A percentile compares a stretch with the other conserved stretches of the same genome.
These are phyloP conservation scores for Saxidomus purpurata DNA, from an alignment of 1,140 invertebrate genomes.

Conservation along the genomic window DNA sequence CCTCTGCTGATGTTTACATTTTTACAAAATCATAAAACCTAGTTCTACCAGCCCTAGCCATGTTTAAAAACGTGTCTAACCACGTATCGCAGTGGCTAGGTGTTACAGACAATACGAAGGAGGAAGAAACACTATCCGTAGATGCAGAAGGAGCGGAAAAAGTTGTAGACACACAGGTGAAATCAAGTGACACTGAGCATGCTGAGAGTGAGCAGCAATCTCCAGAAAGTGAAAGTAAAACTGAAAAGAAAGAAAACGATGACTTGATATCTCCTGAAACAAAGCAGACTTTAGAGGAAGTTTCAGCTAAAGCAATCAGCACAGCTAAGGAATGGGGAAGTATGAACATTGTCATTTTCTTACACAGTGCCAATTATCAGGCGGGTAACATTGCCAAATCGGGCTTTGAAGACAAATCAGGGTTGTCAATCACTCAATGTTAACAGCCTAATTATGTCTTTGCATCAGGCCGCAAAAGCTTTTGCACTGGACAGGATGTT, in stretches of 20 bases:
- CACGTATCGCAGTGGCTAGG: conserved; percentile 83
- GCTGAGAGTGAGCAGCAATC: conserved; percentile 69
- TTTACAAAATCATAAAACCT: not conserved
- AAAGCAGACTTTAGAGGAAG: conserved; percentile 87
- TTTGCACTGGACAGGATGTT: too few relatives aligned
- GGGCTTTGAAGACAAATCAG: too few relatives aligned
- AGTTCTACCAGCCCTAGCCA: conserved; percentile 60
- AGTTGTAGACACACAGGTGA: conserved; percentile 29
- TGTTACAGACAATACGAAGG: conserved; percentile 73
- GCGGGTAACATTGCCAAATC: too few relatives aligned
- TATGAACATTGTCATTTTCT: too few relatives aligned
- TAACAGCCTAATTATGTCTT: too few relatives aligned
- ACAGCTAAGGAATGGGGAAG: conserved; percentile 95
- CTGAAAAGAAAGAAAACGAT: conserved; percentile 60
- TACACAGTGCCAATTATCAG: too few relatives aligned
- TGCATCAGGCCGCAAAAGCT: too few relatives aligned
- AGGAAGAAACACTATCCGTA: conserved; percentile 60
- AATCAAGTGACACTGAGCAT: conserved; percentile 55
- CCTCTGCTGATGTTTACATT: conserved; percentile 64
- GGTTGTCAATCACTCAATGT: too few relatives aligned
- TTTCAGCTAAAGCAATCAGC: conserved; percentile 96
- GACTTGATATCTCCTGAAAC: conserved; percentile 66
- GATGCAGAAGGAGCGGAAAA: conserved; percentile 67
- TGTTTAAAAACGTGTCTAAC: conserved; percentile 83
- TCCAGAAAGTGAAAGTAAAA: conserved; percentile 67